phyloP scores from a whole-genome alignment of 1,140 invertebrate genomes.

The Stegodyphus mimosarum region DNA sequence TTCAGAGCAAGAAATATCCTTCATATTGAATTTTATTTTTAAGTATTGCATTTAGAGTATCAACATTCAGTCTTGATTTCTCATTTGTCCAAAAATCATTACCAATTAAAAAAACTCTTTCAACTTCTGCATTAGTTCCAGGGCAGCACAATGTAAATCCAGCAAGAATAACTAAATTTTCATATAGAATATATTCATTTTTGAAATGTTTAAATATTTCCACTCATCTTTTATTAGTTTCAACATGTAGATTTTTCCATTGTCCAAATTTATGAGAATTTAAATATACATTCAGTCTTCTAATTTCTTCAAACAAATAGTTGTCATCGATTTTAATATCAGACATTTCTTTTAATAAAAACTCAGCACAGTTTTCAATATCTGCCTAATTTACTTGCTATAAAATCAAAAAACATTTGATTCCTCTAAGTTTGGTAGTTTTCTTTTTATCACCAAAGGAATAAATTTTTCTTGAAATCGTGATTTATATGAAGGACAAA shows the following conservation, averaged over 20 bases:
- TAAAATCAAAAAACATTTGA: neutral
- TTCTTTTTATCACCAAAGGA: slow-evolving; percentile 2
- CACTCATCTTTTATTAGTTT: slow-evolving; percentile 1
- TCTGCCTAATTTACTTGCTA: neutral
- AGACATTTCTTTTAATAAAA: neutral
- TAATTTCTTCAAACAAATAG: slow-evolving; percentile 1
- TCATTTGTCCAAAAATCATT: neutral
- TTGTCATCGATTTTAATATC: slow-evolving; percentile 12
- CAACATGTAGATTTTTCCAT: neutral
- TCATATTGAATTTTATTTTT: neutral
- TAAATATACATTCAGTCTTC: neutral
- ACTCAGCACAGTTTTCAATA: neutral
- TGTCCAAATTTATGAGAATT: slow-evolving; percentile 2
- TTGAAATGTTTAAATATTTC: neutral
- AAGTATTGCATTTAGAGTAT: neutral
- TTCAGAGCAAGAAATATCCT: neutral
- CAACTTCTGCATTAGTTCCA: slow-evolving; percentile 5
- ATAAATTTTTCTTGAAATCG: slow-evolving; percentile 13
- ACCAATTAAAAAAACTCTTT: neutral
- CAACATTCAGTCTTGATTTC: slow-evolving; percentile 9
- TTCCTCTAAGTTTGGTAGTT: neutral
- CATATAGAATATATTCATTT: neutral
- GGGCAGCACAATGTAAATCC: neutral
- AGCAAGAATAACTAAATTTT: slow-evolving; percentile 28
- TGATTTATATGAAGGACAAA: slow-evolving; percentile 1